A percentile compares a stretch with the other conserved stretches of the same genome.
Evolutionary conservation across 2,113 vertebrate genomes (phyloP).

Genomic region (Mixornis gularis): DNA sequence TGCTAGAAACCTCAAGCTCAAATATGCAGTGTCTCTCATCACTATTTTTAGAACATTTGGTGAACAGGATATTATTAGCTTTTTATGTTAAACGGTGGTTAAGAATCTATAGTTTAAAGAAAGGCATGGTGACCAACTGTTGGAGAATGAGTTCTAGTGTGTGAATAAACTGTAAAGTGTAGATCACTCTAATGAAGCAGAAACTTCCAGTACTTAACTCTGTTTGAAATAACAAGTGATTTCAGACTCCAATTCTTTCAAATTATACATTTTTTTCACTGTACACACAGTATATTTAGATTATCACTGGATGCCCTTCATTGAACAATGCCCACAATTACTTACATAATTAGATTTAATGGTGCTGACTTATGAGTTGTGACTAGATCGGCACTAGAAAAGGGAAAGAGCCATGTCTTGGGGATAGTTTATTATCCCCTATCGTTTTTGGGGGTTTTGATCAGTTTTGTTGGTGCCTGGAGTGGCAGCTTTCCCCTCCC

Average conservation of each 20-base stretch:
- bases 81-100: not conserved
- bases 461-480: not conserved
- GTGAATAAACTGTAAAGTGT: not conserved
- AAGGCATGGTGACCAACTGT: not conserved
- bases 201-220: not conserved
- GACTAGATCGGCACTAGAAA: not conserved
- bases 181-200: not conserved
- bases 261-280: not conserved
- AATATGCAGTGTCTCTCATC: not conserved
- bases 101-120: not conserved
- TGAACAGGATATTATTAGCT: not conserved
- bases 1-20: not conserved
- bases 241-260: not conserved
- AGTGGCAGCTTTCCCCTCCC: not conserved
- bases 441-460: rapidly evolving
- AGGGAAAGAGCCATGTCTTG: not conserved
- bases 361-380: not conserved
- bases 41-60: not conserved
- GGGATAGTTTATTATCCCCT: not conserved
- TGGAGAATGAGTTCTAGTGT: not conserved
- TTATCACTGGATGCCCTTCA: not conserved
- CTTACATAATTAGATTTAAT: not conserved
- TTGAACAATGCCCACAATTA: not conserved
- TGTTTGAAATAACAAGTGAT: not conserved
- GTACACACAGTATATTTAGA: not conserved